A percentile compares a stretch with the other conserved stretches of the same genome.
phyloP scores from a whole-genome alignment of 1,140 invertebrate genomes.

The Drosophila baimaii region DNA sequence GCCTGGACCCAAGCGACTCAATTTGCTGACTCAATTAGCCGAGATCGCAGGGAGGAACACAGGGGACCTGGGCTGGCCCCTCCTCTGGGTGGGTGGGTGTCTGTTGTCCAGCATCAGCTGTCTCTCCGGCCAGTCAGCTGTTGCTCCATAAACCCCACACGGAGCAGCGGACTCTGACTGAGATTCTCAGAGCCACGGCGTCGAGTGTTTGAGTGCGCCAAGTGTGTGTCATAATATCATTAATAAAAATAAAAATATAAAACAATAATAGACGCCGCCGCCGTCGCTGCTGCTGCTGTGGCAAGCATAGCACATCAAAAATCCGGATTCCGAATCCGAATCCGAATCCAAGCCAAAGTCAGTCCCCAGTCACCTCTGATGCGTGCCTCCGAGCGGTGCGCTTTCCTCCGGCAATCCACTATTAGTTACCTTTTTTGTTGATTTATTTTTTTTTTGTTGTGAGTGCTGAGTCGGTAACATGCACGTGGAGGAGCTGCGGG shows the following conservation, averaged over 20 bases:
- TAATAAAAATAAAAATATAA: slow-evolving; percentile 65
- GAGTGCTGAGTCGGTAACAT: slow-evolving; percentile 43
- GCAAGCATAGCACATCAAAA: slow-evolving; percentile 16
- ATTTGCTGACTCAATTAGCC: slow-evolving; percentile 42
- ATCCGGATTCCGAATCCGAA: slow-evolving; percentile 45
- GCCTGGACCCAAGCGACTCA: slow-evolving; percentile 30
- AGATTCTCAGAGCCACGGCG: neutral
- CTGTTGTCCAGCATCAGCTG: slow-evolving; percentile 20
- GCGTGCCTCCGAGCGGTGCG: slow-evolving; percentile 67
- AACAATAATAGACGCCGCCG: slow-evolving; percentile 40
- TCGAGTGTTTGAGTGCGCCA: slow-evolving; percentile 11
- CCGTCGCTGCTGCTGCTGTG: slow-evolving; percentile 8
- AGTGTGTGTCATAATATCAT: slow-evolving; percentile 58
- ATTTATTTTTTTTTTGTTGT: slow-evolving; percentile 5
- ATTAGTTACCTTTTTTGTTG: slow-evolving; percentile 1
- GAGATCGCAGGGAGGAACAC: neutral
- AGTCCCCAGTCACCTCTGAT: slow-evolving; percentile 61
- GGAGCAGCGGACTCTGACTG: slow-evolving; percentile 4
- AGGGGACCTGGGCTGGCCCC: neutral
- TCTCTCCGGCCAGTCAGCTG: slow-evolving; percentile 23
- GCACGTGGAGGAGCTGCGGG: slow-evolving; percentile 86
- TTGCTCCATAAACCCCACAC: slow-evolving; percentile 1
- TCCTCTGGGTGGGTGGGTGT: neutral
- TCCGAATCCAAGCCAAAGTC: slow-evolving; percentile 41
- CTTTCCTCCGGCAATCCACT: neutral